Conservation (phyloP, 2,797 vertebrate species). For the Characodon lateralis region DNA sequence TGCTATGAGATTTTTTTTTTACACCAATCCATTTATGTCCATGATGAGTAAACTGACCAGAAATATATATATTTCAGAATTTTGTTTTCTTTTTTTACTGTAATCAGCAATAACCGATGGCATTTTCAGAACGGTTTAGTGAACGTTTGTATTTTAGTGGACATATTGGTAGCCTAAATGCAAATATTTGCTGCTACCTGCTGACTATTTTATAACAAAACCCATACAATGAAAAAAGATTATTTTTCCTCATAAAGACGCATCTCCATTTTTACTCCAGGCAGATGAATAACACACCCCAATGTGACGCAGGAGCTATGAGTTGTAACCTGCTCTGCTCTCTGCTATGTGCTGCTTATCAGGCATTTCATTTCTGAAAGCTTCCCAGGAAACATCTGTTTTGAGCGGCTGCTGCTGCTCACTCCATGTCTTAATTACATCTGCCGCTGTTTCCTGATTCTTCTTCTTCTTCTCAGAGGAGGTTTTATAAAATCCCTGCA, state of each 20-base stretch:
- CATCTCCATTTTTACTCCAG: background rate
- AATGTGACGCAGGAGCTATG: slow-evolving; percentile 43
- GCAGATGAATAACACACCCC: slow-evolving; percentile 6
- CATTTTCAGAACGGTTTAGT: no score
- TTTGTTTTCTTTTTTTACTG: no score
- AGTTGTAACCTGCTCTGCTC: slow-evolving; percentile 49
- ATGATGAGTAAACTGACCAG: no score
- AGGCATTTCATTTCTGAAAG: slow-evolving; percentile 26
- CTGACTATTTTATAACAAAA: no score
- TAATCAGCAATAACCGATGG: no score
- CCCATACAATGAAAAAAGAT: background rate
- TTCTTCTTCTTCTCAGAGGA: background rate
- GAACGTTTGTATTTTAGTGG: no score
- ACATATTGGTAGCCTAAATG: no score
- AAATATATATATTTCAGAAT: no score
- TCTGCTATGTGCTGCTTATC: slow-evolving; percentile 13
- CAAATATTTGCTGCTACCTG: no score
- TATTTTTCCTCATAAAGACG: background rate
- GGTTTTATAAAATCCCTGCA: background rate
- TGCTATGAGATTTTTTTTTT: background rate
- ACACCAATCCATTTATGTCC: background rate
- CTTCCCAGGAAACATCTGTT: slow-evolving; percentile 18
- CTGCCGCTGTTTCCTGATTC: background rate
- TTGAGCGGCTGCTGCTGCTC: slow-evolving; percentile 4
- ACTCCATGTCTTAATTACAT: background rate